Base-by-base conservation (phyloP, 2,888 invertebrate genomes). In the Pristionchus fissidentatus region DNA sequence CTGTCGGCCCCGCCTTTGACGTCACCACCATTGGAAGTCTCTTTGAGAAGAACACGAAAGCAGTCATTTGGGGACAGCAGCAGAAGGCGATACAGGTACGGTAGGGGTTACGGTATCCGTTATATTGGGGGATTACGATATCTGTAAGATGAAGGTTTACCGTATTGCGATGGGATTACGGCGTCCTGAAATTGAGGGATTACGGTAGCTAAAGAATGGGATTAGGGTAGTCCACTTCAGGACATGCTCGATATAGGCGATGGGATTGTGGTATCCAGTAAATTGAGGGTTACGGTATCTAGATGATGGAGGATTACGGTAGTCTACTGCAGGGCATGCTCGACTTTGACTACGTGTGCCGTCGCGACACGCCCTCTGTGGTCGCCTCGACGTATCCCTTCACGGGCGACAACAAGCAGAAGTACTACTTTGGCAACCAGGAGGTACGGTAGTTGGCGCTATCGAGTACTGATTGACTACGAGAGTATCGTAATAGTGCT, bases 1-100 rank as follows among this genome's bases (percentile, higher is more conserved):
- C 32, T 15, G 62, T 35, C 26, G 77, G 83, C 57, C 78, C 49
- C 3, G 26, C 66, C 35, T 66, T 75, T 13, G 55, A 62, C 60
- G 77, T n/a, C 3, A 7, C 80, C 10, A 19, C 55, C 79, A 66
- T 41, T 52, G 32, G 57, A 41, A 41, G 49, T 19, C 57, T 57
- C 13, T 92, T 92, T 83, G 92, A 92, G 43, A 85, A 87, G 73
- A 86, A 92, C 84, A 92, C 92, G 7, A 92, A 91, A 93, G 95
- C 97, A 15, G 97, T 99, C 91, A 95, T 99, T 32, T 99, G 98
- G 98, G 99, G 99, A 86, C 98, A 99, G 97, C 99, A 99, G 94
- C 96, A 96, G 73, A 94, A 97, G 85, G 98, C 99, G 35, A 97
- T 99, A 52, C 87, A 90, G 87, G 88, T 88, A 66, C 66, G 66